Evolutionary conservation across 53 echinoderm and acorn worm species (phyloP).

Genomic region (Holothuria leucospilota): DNA sequence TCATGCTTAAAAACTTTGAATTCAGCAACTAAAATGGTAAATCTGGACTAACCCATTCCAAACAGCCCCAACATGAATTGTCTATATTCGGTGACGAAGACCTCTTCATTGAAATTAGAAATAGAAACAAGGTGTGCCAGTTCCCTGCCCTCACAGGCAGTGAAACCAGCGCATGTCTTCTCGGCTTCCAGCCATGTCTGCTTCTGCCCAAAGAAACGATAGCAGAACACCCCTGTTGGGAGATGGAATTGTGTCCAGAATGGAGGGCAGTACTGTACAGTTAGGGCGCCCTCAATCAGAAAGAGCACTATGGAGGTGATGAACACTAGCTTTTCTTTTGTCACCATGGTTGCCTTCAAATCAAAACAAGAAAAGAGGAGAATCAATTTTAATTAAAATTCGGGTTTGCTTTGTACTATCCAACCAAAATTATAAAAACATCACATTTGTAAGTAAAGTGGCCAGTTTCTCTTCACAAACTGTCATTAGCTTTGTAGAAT

Average conservation of each 20-base stretch:
- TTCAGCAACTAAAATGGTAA: too few relatives aligned
- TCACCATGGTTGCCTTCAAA: slow-evolving; percentile 10
- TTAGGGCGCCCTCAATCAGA: slow-evolving; percentile 22
- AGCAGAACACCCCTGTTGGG: slow-evolving; percentile 71
- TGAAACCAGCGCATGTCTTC: slow-evolving; percentile 70
- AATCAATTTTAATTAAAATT: too few relatives aligned
- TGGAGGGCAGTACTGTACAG: slow-evolving; percentile 85
- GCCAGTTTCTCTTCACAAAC: too few relatives aligned
- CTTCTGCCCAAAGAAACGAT: slow-evolving; percentile 77
- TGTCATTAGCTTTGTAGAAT: too few relatives aligned
- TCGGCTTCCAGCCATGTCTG: slow-evolving; percentile 82
- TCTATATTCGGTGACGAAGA: slow-evolving; percentile 78
- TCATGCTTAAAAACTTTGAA: too few relatives aligned
- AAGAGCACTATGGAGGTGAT: slow-evolving; percentile 12
- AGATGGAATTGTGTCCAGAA: slow-evolving; percentile 87
- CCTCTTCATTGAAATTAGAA: slow-evolving; percentile 73
- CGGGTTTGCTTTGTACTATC: too few relatives aligned
- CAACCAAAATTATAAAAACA: too few relatives aligned
- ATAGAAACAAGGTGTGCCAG: slow-evolving; percentile 83
- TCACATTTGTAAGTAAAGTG: too few relatives aligned
- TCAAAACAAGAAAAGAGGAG: too few relatives aligned
- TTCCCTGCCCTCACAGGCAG: slow-evolving; percentile 78
- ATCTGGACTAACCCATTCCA: slow-evolving; percentile 52
- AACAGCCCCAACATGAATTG: slow-evolving; percentile 77
- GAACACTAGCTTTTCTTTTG: slow-evolving; percentile 3